Percentiles rank a stretch among this genome's conserved stretches.
Evolutionary conservation across 2,888 invertebrate species (phyloP).

Genomic region (Cheilosia variabilis): DNA sequence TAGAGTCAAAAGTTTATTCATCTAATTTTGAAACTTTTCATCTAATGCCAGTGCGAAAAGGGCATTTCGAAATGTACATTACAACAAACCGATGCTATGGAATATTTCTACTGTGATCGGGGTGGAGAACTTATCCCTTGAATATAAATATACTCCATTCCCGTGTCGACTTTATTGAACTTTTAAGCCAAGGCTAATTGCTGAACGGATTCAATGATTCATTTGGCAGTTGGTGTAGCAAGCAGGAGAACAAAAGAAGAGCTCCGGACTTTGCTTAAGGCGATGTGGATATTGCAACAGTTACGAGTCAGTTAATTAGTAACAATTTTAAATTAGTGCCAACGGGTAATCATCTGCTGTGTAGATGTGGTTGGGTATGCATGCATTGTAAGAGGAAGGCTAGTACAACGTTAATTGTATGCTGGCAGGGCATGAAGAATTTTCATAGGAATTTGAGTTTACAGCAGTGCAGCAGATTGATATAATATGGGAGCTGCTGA

Average conservation of each 20-base stretch:
- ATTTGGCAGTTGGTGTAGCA: slow-evolving; percentile 13
- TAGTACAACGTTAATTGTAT: not conserved
- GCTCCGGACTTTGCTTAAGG: slow-evolving; percentile 17
- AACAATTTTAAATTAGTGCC: slow-evolving; percentile 51
- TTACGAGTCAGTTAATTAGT: slow-evolving; percentile 39
- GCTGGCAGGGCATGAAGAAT: not conserved
- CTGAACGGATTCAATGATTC: slow-evolving; percentile 43
- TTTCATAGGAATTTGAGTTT: not conserved
- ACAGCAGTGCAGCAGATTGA: slow-evolving; percentile 2
- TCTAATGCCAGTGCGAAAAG: slow-evolving; percentile 18
- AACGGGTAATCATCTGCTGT: slow-evolving; percentile 20
- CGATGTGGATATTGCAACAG: slow-evolving; percentile 41
- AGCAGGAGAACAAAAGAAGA: slow-evolving; percentile 1
- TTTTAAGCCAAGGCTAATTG: slow-evolving; percentile 33
- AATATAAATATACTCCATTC: slow-evolving; percentile 1
- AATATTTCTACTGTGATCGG: not conserved
- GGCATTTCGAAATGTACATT: not conserved
- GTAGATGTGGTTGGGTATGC: not conserved
- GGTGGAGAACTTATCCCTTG: slow-evolving; percentile 11
- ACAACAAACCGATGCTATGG: not conserved
- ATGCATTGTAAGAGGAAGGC: slow-evolving; percentile 6
- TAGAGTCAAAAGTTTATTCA: slow-evolving; percentile 39
- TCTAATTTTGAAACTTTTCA: slow-evolving; percentile 46
- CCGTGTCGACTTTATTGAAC: slow-evolving; percentile 15
- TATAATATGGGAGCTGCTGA: slow-evolving; percentile 4